phyloP scores from a whole-genome alignment of 2,113 vertebrate species.

The Catharus fuscescens region DNA sequence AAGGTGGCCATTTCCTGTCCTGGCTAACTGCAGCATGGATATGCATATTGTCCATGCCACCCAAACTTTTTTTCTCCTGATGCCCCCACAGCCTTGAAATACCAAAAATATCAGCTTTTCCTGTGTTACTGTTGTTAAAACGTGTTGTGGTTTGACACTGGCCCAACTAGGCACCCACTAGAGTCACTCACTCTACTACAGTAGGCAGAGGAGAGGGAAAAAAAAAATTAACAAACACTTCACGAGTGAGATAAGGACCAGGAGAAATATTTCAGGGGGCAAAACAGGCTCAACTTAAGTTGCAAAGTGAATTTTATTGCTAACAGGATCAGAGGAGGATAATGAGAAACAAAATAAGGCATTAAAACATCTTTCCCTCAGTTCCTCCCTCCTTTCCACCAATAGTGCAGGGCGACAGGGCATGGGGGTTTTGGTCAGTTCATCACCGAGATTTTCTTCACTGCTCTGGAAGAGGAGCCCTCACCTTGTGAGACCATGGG shows the following conservation, averaged over 20 bases:
- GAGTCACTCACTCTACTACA: background rate
- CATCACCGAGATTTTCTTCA: too few relatives aligned
- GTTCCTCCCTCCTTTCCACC: background rate
- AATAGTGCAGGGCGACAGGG: too few relatives aligned
- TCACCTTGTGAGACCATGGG: too few relatives aligned
- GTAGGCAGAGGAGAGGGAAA: background rate
- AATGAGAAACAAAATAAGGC: background rate
- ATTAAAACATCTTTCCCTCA: background rate
- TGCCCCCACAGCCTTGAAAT: background rate
- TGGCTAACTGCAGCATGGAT: accelerated
- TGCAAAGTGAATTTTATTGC: background rate
- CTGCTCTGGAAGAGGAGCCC: too few relatives aligned
- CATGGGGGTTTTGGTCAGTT: too few relatives aligned
- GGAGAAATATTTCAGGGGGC: background rate
- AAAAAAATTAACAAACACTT: background rate
- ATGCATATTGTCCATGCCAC: background rate
- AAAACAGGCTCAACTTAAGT: background rate
- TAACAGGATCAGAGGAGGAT: background rate
- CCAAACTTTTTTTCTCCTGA: background rate
- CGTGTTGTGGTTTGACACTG: background rate
- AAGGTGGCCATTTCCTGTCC: background rate
- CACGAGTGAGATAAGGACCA: background rate
- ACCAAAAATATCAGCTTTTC: background rate
- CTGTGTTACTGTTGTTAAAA: background rate
- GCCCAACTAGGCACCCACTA: background rate